phyloP scores from a whole-genome alignment of 2,888 invertebrate species.

The Lordiphosa andalusiaca region DNA sequence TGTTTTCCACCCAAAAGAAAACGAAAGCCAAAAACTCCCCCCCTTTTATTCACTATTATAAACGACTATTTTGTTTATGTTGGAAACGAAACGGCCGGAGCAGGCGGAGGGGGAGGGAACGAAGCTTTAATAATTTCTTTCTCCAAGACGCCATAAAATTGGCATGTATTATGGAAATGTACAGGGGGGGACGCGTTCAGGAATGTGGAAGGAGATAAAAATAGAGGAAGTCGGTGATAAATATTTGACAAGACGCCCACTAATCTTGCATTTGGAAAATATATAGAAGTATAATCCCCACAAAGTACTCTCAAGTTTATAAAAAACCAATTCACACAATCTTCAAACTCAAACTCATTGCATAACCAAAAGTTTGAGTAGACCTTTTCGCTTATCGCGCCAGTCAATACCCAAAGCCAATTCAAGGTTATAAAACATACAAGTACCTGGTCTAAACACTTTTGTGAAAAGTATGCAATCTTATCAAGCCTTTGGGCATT shows the following conservation, averaged over 20 bases:
- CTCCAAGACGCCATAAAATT: constrained; percentile 39
- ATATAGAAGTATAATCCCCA: constrained; percentile 14
- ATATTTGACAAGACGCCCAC: not conserved
- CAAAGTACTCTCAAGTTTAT: constrained; percentile 18
- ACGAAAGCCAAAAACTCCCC: constrained; percentile 4
- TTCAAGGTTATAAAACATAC: constrained; percentile 37
- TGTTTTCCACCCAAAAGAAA: constrained; percentile 10
- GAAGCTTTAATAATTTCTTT: constrained; percentile 37
- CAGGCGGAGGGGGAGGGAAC: not conserved
- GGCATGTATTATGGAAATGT: constrained; percentile 27
- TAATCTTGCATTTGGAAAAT: not conserved
- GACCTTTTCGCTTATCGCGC: constrained; percentile 44
- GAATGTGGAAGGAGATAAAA: constrained; percentile 14
- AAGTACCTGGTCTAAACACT: not conserved
- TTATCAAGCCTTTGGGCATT: constrained; percentile 46
- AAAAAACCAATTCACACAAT: not conserved
- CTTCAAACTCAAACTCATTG: constrained; percentile 29
- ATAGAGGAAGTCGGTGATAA: not conserved
- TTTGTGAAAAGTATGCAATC: constrained; percentile 36
- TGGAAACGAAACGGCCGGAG: constrained; percentile 10
- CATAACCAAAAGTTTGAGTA: constrained; percentile 41
- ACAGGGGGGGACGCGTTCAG: constrained; percentile 8
- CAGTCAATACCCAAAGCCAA: constrained; percentile 28
- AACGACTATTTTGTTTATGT: constrained; percentile 26
- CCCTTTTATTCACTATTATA: constrained; percentile 3